phyloP scores from a whole-genome alignment of 1,140 invertebrate genomes.

The Yoshiicerus persimilis region DNA sequence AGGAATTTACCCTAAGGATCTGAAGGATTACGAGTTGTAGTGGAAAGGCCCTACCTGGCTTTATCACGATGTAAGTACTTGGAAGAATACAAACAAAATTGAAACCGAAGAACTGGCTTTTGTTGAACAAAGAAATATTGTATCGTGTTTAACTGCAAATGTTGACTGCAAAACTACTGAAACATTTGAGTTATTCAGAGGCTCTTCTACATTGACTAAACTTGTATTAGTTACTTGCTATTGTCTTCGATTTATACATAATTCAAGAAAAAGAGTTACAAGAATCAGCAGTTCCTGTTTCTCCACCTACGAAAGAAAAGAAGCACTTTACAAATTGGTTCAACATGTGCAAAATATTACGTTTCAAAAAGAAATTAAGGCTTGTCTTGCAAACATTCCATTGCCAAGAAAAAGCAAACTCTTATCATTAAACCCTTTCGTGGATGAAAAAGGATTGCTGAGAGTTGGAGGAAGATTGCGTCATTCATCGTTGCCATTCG shows the following conservation, averaged over 20 bases:
- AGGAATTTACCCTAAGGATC: slow-evolving; percentile 49
- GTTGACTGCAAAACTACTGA: no score
- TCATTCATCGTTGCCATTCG: neutral
- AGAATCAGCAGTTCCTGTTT: neutral
- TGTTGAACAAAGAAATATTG: neutral
- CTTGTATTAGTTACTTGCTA: no score
- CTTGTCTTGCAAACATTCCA: neutral
- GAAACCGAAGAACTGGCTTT: neutral
- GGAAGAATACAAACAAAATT: neutral
- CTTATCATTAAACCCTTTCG: neutral
- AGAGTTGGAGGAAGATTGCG: neutral
- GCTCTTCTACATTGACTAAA: no score
- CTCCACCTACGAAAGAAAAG: neutral
- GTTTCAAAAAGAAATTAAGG: neutral
- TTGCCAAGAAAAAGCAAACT: neutral
- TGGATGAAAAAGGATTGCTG: neutral
- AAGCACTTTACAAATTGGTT: neutral
- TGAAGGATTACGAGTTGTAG: slow-evolving; percentile 52
- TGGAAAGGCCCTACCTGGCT: slow-evolving; percentile 53
- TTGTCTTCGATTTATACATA: neutral
- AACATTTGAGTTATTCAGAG: no score
- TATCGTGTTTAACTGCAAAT: no score
- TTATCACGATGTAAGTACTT: neutral
- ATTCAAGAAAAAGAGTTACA: no score
- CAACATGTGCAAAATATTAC: neutral